These are phyloP conservation scores for Spilarctia lutea DNA, from an alignment of 2,888 invertebrate species.

Conservation along the genomic window DNA sequence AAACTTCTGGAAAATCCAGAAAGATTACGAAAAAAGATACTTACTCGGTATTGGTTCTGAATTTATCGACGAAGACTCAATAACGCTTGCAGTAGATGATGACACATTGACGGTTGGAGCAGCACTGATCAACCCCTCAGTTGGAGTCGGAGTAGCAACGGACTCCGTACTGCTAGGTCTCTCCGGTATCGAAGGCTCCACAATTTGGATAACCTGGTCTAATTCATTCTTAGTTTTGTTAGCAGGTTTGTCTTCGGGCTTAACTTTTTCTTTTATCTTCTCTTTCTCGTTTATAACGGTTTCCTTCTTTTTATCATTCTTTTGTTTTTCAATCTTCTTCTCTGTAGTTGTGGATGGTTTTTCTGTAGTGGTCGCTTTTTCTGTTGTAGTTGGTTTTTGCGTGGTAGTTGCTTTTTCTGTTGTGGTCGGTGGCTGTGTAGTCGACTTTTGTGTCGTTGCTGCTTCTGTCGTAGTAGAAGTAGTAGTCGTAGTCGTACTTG, in stretches of 20 bases:
- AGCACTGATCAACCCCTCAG: conserved; percentile 67
- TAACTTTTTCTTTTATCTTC: conserved; percentile 65
- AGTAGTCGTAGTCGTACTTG: conserved; percentile 55
- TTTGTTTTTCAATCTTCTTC: conserved; percentile 59
- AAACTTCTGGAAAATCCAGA: too few relatives aligned
- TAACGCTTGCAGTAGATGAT: conserved; percentile 35
- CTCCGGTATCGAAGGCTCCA: conserved; percentile 71
- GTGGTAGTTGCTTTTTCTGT: conserved; percentile 57
- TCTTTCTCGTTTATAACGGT: conserved; percentile 65
- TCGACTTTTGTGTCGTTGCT: conserved; percentile 54
- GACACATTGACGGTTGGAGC: conserved; percentile 55
- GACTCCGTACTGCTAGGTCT: conserved; percentile 48
- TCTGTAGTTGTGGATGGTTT: conserved; percentile 59
- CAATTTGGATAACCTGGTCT: conserved; percentile 68
- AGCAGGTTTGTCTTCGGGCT: conserved; percentile 63
- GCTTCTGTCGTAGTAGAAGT: conserved; percentile 44
- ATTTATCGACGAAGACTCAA: conserved; percentile 73
- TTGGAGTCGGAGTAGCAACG: conserved; percentile 71
- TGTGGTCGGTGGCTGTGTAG: conserved; percentile 45
- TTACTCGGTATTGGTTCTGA: conserved; percentile 73
- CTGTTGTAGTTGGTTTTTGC: conserved; percentile 48
- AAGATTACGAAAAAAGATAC: conserved; percentile 31
- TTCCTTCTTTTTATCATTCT: conserved; percentile 78
- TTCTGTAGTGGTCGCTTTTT: conserved; percentile 55
- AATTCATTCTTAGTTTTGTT: conserved; percentile 60